Evolutionary conservation across 37 sponge, comb jelly and placozoan genomes (phyloP).

Genomic region (Bolinopsis microptera): DNA sequence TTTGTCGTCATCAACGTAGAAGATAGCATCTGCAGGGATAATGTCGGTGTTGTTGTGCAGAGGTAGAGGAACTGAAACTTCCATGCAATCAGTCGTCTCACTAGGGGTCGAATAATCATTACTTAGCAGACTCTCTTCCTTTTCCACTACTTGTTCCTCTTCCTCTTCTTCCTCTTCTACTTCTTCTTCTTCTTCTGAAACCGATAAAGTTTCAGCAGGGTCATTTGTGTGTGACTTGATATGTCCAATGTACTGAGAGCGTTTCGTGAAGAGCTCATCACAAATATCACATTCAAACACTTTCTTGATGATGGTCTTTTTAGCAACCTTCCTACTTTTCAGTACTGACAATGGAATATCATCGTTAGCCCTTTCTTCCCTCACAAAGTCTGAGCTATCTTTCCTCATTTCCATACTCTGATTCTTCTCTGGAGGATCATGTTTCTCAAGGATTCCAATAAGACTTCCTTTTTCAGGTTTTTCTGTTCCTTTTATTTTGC

Average conservation of each 20-base stretch:
- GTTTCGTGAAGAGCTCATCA: neutral
- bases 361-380: neutral
- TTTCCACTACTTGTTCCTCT: neutral
- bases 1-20: constrained; percentile 51
- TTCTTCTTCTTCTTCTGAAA: neutral
- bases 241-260: neutral
- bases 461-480: neutral
- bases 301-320: constrained; percentile 26
- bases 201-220: neutral
- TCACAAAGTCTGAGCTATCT: neutral
- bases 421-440: neutral
- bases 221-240: constrained; percentile 42
- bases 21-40: neutral
- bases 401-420: neutral
- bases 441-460: neutral
- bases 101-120: neutral
- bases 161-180: neutral
- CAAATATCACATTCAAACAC: constrained; percentile 62
- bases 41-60: neutral
- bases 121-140: neutral
- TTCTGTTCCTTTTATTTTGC: neutral
- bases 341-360: neutral
- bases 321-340: constrained; percentile 17
- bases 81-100: neutral
- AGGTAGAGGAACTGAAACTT: neutral